Conservation (phyloP, 2,888 invertebrate species). For the Uloborus plumipes region DNA sequence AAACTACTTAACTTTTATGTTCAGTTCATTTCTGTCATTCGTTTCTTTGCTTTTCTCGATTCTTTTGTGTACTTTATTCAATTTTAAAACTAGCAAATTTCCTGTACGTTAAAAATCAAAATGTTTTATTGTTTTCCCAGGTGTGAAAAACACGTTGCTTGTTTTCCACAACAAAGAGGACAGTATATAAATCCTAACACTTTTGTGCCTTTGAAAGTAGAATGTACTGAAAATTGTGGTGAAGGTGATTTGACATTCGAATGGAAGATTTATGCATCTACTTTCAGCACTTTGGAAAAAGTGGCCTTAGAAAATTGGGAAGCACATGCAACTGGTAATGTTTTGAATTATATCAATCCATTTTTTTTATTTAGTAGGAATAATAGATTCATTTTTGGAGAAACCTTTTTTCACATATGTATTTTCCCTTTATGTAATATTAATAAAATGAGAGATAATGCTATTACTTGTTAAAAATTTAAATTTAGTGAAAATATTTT, state of each 20-base stretch:
- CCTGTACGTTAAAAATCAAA: background rate
- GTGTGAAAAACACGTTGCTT: conserved; percentile 64
- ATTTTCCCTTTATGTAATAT: too few species aligned
- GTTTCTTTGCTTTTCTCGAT: background rate
- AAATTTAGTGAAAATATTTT: too few species aligned
- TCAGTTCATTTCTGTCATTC: conserved; percentile 11
- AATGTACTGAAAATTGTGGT: conserved; percentile 63
- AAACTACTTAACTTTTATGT: background rate
- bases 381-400: too few species aligned
- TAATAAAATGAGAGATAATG: too few species aligned
- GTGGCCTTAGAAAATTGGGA: conserved; percentile 24
- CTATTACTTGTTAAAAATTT: too few species aligned
- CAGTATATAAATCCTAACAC: conserved; percentile 64
- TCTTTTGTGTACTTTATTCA: background rate
- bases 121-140: conserved; percentile 12
- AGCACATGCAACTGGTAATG: conserved; percentile 26
- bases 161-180: conserved; percentile 54
- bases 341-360: background rate
- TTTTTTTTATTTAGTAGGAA: too few species aligned
- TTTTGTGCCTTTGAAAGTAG: conserved; percentile 61
- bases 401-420: too few species aligned
- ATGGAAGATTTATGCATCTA: conserved; percentile 51
- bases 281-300: conserved; percentile 27
- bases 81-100: background rate
- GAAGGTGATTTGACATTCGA: conserved; percentile 19